Base-by-base conservation (phyloP, 1,140 invertebrate species). In the Belonocnema kinseyi region DNA sequence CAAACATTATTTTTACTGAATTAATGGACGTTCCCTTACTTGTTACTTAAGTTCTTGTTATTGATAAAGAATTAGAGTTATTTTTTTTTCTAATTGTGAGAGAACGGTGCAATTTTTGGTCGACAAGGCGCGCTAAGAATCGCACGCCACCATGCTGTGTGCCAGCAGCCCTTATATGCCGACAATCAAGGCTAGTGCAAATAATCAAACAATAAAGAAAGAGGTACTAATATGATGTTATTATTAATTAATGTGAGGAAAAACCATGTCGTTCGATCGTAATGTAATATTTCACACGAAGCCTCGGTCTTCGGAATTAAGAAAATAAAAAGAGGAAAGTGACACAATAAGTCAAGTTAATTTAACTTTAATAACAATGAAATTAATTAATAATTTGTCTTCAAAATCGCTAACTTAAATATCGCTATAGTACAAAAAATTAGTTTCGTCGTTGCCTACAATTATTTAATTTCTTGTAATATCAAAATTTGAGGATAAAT, bases 121-220 rank as follows among this genome's bases (percentile, higher is more conserved):
- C 70, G 80, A 78, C 79, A 70, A 77, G 61, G 71, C 78, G 75
- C 77, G 78, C 56, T 80, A 81, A 83, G 80, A 74, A 74, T 86
- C 82, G 84, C 85, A 86, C 84, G 85, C 86, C 82, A 83, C 85
- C 84, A 86, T 77, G 85, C 87, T 88, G 86, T 85, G 77, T 80
- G 82, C 83, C 84, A 88, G 87, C 89, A 89, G 85, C 89, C 88
- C 88, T 89, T 89, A 90, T 81, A 91, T 91, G 90, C 90, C 90
- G 90, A 91, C 90, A 91, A 91, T 91, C 90, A 91, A 91, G 90
- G 90, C 90, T 91, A 91, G 90, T 91, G 90, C 90, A 91, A 91
- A 84, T 90, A 90, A 91, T 90, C 88, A 91, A 91, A 90, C 88
- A 88, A 90, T 90, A 90, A 88, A 88, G 82, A 76, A 88, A 81